Percentiles rank a stretch among this genome's conserved stretches.
These are phyloP conservation scores for Eurystomus glaucurus DNA, from an alignment of 2,797 vertebrate genomes.

Conservation along the genomic window DNA sequence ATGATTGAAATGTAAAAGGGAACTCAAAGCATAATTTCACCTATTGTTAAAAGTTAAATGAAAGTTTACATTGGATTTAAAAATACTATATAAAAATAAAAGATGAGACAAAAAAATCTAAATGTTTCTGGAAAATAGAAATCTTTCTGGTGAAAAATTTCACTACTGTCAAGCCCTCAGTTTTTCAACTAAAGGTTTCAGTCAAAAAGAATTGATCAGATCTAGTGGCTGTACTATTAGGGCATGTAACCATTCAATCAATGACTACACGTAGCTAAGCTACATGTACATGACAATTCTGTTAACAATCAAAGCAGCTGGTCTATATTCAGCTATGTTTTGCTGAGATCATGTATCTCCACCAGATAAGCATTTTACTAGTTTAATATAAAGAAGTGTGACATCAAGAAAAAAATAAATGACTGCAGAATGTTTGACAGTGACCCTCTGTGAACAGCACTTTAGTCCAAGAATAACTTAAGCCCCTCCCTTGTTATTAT, in stretches of 20 bases:
- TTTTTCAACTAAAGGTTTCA: background rate
- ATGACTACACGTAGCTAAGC: rapidly evolving
- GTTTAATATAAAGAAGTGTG: background rate
- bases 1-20: background rate
- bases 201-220: background rate
- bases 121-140: background rate
- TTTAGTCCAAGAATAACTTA: background rate
- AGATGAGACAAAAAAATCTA: background rate
- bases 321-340: background rate
- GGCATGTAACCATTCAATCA: background rate
- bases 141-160: background rate
- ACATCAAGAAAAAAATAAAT: background rate
- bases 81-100: background rate
- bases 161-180: background rate
- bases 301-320: background rate
- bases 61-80: background rate
- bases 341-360: background rate
- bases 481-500: background rate
- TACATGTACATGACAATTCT: background rate
- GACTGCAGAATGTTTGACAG: background rate
- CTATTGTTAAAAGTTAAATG: background rate
- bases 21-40: background rate
- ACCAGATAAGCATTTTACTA: background rate
- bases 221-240: background rate
- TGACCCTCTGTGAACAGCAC: background rate